Evolutionary conservation across 2,113 vertebrate genomes (phyloP).

Genomic region (Sinocyclocheilus anophthalmus): DNA sequence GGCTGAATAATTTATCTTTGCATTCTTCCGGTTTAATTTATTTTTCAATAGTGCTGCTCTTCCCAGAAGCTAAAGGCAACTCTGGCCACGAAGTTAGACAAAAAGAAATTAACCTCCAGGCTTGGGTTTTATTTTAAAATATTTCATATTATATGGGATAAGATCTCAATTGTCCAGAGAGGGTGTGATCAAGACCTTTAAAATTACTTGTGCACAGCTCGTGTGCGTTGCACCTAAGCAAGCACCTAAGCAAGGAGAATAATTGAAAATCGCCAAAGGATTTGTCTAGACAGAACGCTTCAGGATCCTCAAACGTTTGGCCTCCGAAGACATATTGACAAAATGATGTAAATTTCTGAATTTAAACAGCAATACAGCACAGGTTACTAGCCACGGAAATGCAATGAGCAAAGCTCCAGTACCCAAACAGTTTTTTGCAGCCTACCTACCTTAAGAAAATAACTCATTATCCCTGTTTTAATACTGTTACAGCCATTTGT

Average conservation of each 20-base stretch:
- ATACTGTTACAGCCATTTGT: conserved; percentile 1
- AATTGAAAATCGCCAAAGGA: conserved; percentile 67
- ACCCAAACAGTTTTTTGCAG: not conserved
- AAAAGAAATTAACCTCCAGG: conserved; percentile 62
- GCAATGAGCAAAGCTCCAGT: conserved; percentile 6
- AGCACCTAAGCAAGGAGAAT: conserved; percentile 62
- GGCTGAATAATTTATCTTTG: conserved; percentile 77
- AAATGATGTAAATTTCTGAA: conserved; percentile 44
- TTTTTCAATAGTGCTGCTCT: conserved; percentile 72
- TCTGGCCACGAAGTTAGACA: conserved; percentile 61
- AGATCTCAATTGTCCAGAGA: conserved; percentile 72
- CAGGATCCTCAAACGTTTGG: conserved; percentile 1
- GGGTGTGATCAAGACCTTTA: conserved; percentile 70
- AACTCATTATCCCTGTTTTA: not conserved
- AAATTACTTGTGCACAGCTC: conserved; percentile 64
- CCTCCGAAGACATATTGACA: conserved; percentile 25
- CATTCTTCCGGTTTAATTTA: conserved; percentile 74
- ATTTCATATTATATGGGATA: conserved; percentile 68
- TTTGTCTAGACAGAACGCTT: conserved; percentile 54
- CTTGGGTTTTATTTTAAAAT: conserved; percentile 69
- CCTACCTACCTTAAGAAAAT: not conserved
- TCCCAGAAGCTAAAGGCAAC: conserved; percentile 65
- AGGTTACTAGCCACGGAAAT: not conserved
- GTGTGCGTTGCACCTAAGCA: conserved; percentile 44
- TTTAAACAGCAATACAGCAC: conserved; percentile 33